These are phyloP conservation scores for Eristalinus sepulchralis DNA, from an alignment of 2,888 invertebrate genomes.

Conservation along the genomic window DNA sequence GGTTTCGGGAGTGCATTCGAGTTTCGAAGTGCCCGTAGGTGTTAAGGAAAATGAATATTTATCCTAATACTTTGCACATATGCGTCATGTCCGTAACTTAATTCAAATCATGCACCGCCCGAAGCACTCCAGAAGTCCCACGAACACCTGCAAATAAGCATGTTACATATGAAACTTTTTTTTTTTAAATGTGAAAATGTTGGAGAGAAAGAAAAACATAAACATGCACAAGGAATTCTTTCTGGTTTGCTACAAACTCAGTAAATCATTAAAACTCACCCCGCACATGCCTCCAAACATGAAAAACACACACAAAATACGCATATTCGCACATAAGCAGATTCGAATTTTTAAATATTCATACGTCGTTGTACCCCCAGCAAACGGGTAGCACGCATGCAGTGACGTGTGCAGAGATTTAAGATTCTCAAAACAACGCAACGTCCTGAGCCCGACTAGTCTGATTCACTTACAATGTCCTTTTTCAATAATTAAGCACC, in stretches of 20 bases:
- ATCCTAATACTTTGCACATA: too few relatives aligned
- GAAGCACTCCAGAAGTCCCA: background rate
- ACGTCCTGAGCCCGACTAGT: background rate
- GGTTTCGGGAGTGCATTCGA: too few relatives aligned
- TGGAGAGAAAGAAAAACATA: background rate
- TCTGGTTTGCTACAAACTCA: background rate
- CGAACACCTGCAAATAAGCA: background rate
- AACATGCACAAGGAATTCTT: background rate
- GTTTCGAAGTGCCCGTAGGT: too few relatives aligned
- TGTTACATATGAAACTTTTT: background rate
- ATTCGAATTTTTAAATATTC: background rate
- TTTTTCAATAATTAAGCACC: background rate
- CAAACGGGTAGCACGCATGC: background rate
- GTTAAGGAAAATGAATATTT: too few relatives aligned
- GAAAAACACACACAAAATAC: background rate
- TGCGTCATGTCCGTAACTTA: background rate
- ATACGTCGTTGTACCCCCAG: background rate
- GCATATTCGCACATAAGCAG: background rate
- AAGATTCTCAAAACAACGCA: background rate
- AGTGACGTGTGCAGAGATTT: background rate
- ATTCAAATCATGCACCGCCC: background rate
- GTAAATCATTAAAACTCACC: background rate
- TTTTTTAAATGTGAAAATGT: background rate
- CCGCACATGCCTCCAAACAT: background rate
- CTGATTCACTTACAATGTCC: background rate